Evolutionary conservation across 2,888 invertebrate species (phyloP).

Genomic region (Rugalucina vietnamica): DNA sequence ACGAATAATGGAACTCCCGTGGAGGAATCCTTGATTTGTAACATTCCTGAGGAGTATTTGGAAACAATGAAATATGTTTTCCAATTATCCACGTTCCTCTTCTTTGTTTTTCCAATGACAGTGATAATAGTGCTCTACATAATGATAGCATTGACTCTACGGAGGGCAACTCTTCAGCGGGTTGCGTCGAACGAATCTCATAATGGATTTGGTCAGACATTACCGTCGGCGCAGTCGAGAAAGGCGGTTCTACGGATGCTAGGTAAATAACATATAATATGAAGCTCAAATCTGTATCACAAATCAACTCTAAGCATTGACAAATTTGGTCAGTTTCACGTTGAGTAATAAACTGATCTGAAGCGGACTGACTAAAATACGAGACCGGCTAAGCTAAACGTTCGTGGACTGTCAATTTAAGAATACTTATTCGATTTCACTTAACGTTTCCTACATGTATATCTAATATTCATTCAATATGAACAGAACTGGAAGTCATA

Average conservation of each 20-base stretch:
- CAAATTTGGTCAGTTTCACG: too few relatives aligned
- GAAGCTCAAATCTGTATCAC: too few relatives aligned
- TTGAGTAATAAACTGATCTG: too few relatives aligned
- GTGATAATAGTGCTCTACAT: slow-evolving; percentile 91
- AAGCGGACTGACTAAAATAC: too few relatives aligned
- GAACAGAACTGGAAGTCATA: too few relatives aligned
- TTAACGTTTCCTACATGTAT: too few relatives aligned
- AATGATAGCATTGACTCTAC: slow-evolving; percentile 77
- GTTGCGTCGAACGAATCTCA: slow-evolving; percentile 57
- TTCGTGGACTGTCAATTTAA: too few relatives aligned
- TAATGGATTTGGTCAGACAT: slow-evolving; percentile 33
- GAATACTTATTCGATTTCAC: too few relatives aligned
- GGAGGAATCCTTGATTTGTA: slow-evolving; percentile 76
- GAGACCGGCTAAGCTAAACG: too few relatives aligned
- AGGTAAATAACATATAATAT: slow-evolving; percentile 63
- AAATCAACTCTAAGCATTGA: too few relatives aligned
- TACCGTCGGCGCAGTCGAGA: slow-evolving; percentile 61
- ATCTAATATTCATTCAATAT: too few relatives aligned
- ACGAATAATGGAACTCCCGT: slow-evolving; percentile 59
- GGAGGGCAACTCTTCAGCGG: slow-evolving; percentile 67
- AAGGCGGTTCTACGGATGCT: slow-evolving; percentile 78
- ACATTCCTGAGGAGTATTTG: slow-evolving; percentile 71
- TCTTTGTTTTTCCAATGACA: slow-evolving; percentile 91
- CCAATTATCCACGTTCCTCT: slow-evolving; percentile 92
- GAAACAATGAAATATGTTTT: slow-evolving; percentile 85